A percentile compares a stretch with the other conserved stretches of the same genome.
Conservation (phyloP, 2,797 vertebrate genomes). For the Spatula clypeata region DNA sequence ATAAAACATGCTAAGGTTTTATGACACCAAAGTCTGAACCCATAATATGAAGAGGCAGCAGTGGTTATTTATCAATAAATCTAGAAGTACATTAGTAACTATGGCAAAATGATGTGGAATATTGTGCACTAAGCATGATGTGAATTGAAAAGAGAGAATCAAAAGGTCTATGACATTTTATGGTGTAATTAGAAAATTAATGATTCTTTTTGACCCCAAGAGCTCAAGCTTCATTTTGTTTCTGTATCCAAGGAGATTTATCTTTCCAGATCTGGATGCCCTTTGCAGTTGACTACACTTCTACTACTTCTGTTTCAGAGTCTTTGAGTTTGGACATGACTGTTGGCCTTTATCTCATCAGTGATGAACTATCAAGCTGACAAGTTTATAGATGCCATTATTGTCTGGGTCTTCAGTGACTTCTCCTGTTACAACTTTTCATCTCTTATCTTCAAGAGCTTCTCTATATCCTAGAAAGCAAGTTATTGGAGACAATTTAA, state of each 20-base stretch:
- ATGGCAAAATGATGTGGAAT: neutral
- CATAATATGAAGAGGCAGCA: neutral
- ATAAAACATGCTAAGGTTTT: neutral
- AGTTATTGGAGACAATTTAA: conserved; percentile 5
- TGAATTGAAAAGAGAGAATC: neutral
- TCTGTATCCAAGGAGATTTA: conserved; percentile 14
- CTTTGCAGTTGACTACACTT: conserved; percentile 11
- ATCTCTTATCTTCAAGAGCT: neutral
- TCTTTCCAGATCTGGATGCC: conserved; percentile 8
- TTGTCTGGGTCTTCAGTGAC: neutral
- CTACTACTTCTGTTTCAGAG: neutral
- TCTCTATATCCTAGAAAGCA: neutral
- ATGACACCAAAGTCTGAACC: neutral
- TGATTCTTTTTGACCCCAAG: neutral
- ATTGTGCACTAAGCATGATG: neutral
- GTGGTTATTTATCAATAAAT: neutral
- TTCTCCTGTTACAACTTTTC: conserved; percentile 4
- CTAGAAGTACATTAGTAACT: neutral
- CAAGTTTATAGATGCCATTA: neutral
- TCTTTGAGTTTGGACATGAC: neutral
- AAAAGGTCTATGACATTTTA: neutral
- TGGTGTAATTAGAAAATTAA: neutral
- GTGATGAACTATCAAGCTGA: neutral
- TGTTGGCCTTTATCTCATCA: neutral
- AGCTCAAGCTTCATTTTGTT: neutral